Conservation (phyloP, 2,113 vertebrate species). For the Pygoscelis adeliae region DNA sequence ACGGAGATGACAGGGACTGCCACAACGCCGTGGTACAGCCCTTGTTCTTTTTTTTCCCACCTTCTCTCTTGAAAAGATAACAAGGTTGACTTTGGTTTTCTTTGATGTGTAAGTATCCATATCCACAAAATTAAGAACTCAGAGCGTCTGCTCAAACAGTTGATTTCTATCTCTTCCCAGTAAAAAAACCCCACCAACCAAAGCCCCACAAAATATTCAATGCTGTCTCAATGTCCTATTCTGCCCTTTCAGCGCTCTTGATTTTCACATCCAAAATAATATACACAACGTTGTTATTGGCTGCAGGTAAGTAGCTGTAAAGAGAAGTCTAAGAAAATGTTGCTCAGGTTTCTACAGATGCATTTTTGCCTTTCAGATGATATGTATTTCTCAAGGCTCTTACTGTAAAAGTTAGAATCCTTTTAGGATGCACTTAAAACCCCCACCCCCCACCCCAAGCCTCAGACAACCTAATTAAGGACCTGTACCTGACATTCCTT, state of each 20-base stretch:
- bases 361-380: neutral
- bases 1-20: neutral
- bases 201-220: neutral
- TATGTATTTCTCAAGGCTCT: neutral
- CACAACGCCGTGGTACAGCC: accelerated
- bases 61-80: neutral
- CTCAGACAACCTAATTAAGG: neutral
- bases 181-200: neutral
- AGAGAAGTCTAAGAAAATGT: neutral
- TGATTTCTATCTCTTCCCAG: neutral
- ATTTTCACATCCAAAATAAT: neutral
- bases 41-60: accelerated
- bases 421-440: neutral
- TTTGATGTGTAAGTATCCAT: neutral
- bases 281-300: neutral
- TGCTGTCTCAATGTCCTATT: neutral
- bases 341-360: neutral
- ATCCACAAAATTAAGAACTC: neutral
- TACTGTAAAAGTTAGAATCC: neutral
- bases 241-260: neutral
- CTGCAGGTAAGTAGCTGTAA: neutral
- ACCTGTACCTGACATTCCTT: neutral
- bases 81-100: neutral
- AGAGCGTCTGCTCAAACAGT: neutral
- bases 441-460: neutral